phyloP scores from a whole-genome alignment of 2,797 vertebrate genomes.

The Rallus crepitans region DNA sequence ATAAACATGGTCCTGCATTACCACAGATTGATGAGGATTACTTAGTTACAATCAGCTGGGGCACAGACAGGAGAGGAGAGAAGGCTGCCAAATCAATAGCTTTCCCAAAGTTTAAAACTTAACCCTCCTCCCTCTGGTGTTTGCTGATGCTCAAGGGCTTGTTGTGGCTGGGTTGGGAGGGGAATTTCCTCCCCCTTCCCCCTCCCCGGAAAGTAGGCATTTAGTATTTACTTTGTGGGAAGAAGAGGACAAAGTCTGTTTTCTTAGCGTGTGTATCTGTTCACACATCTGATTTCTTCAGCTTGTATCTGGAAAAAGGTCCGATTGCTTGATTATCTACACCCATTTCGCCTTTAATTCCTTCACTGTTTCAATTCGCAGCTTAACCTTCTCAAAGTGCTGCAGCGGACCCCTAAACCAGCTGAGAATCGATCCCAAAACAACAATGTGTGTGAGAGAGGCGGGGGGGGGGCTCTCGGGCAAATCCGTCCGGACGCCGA shows the following conservation, averaged over 20 bases:
- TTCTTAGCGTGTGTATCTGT: not conserved
- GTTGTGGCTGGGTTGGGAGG: not conserved
- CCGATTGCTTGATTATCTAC: not conserved
- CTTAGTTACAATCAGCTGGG: constrained; percentile 69
- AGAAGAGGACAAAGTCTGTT: constrained; percentile 58
- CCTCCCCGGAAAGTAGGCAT: not conserved
- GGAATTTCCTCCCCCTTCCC: not conserved
- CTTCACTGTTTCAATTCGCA: not conserved
- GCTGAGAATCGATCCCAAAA: constrained; percentile 31
- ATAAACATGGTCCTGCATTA: constrained; percentile 80
- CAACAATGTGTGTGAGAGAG: not conserved
- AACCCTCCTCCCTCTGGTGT: not conserved
- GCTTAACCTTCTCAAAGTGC: constrained; percentile 14
- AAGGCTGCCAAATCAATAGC: constrained; percentile 1
- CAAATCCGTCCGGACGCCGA: not conserved
- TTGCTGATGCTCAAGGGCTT: constrained; percentile 5
- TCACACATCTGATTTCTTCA: constrained; percentile 9
- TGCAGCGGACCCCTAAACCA: constrained; percentile 4
- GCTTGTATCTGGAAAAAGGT: not conserved
- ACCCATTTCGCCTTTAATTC: not conserved
- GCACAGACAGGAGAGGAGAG: constrained; percentile 6
- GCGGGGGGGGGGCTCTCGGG: not conserved
- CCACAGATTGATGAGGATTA: constrained; percentile 77
- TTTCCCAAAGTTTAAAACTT: constrained; percentile 40
- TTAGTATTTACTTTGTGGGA: constrained; percentile 45